A percentile compares a stretch with the other conserved stretches of the same genome.
Conservation (phyloP, 1,140 invertebrate genomes). For the Ips typographus region DNA sequence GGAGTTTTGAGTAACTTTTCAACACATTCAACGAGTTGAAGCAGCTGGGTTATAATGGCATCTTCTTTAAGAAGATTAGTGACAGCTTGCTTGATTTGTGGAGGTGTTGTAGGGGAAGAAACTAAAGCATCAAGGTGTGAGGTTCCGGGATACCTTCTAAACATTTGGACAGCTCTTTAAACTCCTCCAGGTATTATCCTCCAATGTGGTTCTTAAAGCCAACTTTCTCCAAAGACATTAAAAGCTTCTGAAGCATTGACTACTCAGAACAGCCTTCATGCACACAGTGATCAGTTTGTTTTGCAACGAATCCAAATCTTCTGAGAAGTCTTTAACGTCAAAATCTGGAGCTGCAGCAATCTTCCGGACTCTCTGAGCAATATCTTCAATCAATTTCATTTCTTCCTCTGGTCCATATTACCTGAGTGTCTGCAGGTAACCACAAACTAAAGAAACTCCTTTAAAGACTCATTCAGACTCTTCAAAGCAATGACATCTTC, state of each 20-base stretch:
- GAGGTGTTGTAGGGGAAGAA: background rate
- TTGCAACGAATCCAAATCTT: conserved; percentile 43
- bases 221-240: conserved; percentile 42
- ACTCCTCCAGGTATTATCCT: conserved; percentile 5
- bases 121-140: conserved; percentile 8
- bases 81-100: background rate
- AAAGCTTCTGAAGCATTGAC: conserved; percentile 44
- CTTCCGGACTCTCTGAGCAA: conserved; percentile 38
- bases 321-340: conserved; percentile 41
- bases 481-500: conserved; percentile 40
- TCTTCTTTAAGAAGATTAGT: background rate
- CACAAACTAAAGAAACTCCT: conserved; percentile 41
- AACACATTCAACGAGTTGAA: background rate
- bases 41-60: background rate
- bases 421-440: conserved; percentile 41
- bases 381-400: conserved; percentile 39
- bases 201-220: conserved; percentile 28
- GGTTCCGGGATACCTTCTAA: conserved; percentile 12
- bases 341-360: conserved; percentile 24
- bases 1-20: background rate
- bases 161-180: background rate
- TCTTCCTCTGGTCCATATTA: conserved; percentile 44
- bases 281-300: conserved; percentile 46
- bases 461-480: conserved; percentile 30
- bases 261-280: conserved; percentile 45